Evolutionary conservation across 1,140 invertebrate genomes (phyloP).

Genomic region (Uloborus diversus): DNA sequence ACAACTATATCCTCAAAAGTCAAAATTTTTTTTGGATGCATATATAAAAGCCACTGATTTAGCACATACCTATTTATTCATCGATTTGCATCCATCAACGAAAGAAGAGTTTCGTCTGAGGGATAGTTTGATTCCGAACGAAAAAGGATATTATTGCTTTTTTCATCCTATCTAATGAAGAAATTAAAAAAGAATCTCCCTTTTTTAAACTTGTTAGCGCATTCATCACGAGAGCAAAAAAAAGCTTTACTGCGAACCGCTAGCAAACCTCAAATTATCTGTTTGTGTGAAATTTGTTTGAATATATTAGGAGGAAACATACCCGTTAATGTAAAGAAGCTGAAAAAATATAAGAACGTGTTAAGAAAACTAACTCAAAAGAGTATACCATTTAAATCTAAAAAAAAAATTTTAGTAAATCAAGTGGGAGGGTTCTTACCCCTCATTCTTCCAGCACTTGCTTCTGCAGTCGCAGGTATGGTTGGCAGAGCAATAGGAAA

Average conservation of each 20-base stretch:
- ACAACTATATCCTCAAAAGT: slow-evolving; percentile 7
- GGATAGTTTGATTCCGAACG: slow-evolving; percentile 15
- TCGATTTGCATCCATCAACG: slow-evolving; percentile 2
- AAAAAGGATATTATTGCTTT: slow-evolving; percentile 2
- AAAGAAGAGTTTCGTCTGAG: not conserved
- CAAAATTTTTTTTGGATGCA: slow-evolving; percentile 10
- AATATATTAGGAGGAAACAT: slow-evolving; percentile 17
- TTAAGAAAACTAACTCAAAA: slow-evolving; percentile 9
- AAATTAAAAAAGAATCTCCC: too few species aligned
- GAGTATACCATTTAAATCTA: not conserved
- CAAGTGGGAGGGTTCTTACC: slow-evolving; percentile 2
- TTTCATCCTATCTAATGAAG: too few species aligned
- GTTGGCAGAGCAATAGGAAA: slow-evolving; percentile 7
- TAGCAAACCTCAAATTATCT: not conserved
- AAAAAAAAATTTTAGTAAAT: slow-evolving; percentile 1
- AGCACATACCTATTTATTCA: slow-evolving; percentile 32
- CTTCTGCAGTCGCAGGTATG: not conserved
- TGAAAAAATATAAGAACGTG: slow-evolving; percentile 19
- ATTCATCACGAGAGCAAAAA: not conserved
- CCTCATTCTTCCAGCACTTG: not conserved
- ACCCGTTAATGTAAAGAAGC: slow-evolving; percentile 7
- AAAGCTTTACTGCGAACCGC: not conserved
- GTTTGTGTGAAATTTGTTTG: slow-evolving; percentile 25
- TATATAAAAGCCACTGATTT: slow-evolving; percentile 28
- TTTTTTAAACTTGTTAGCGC: too few species aligned